Evolutionary conservation across 2,113 vertebrate species (phyloP).

Genomic region (Platichthys stellatus): DNA sequence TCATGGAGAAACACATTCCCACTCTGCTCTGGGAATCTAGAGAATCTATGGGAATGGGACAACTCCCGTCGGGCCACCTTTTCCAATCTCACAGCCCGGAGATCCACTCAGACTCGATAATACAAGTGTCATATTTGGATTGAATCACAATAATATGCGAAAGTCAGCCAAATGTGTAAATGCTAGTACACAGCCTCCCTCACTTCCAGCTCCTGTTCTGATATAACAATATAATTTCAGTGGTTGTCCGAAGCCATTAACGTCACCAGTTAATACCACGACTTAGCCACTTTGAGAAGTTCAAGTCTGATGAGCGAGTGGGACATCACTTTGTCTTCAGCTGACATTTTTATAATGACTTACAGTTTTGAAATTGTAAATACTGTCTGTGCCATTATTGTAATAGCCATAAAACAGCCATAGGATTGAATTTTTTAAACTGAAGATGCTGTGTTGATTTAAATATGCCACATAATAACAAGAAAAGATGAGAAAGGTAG

Average conservation of each 20-base stretch:
- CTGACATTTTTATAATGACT: conserved; percentile 8
- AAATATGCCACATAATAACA: not conserved
- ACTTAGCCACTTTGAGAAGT: not conserved
- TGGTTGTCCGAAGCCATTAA: not conserved
- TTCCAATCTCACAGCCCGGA: not conserved
- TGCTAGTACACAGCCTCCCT: not conserved
- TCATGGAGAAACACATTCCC: conserved; percentile 34
- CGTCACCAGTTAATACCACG: not conserved
- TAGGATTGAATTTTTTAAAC: not conserved
- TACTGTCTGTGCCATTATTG: not conserved
- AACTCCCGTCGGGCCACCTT: conserved; percentile 37
- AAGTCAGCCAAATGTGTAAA: not conserved
- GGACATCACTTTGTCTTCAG: not conserved
- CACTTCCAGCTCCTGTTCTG: not conserved
- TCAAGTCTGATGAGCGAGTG: conserved; percentile 1
- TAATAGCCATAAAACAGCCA: not conserved
- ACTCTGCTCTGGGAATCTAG: conserved; percentile 32
- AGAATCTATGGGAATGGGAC: conserved; percentile 54
- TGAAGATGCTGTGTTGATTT: not conserved
- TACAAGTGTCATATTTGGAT: conserved; percentile 16
- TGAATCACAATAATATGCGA: not conserved
- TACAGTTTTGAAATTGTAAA: conserved; percentile 12
- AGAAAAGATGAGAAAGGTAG: not conserved
- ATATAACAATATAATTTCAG: not conserved
- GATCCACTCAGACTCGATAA: not conserved